These are phyloP conservation scores for Netelia inedita DNA, from an alignment of 2,888 invertebrate species.

Conservation along the genomic window DNA sequence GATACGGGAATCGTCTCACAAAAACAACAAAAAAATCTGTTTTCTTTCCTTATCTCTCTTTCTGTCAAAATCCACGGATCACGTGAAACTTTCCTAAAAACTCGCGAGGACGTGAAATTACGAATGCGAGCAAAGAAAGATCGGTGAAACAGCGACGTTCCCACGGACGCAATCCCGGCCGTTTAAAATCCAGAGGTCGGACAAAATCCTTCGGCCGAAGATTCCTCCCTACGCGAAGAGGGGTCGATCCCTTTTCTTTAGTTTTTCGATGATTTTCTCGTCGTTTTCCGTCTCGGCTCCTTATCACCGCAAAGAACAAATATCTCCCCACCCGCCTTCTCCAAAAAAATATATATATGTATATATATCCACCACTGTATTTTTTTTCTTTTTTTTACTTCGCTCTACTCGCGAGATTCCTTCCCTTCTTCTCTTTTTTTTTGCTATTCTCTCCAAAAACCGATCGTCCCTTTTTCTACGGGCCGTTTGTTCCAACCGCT, in stretches of 20 bases:
- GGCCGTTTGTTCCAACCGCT: conserved; percentile 2
- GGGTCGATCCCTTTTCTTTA: no score
- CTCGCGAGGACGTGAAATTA: background rate
- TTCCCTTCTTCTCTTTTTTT: background rate
- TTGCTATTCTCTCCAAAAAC: background rate
- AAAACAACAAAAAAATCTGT: background rate
- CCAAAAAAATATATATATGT: no score
- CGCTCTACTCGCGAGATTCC: no score
- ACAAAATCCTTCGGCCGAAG: background rate
- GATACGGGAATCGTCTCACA: background rate
- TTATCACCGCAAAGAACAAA: background rate
- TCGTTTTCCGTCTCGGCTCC: background rate
- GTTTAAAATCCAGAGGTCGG: background rate
- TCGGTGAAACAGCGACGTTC: no score
- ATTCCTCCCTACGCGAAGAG: background rate
- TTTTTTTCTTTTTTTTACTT: background rate
- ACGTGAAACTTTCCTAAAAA: conserved; percentile 1
- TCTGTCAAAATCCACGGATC: background rate
- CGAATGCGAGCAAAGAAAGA: background rate
- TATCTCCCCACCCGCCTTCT: background rate
- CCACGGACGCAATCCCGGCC: background rate
- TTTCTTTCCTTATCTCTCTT: no score
- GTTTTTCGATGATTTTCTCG: background rate
- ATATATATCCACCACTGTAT: conserved; percentile 29
- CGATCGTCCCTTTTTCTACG: conserved; percentile 17